phyloP scores from a whole-genome alignment of 2,113 vertebrate genomes.

The Tragelaphus scriptus region DNA sequence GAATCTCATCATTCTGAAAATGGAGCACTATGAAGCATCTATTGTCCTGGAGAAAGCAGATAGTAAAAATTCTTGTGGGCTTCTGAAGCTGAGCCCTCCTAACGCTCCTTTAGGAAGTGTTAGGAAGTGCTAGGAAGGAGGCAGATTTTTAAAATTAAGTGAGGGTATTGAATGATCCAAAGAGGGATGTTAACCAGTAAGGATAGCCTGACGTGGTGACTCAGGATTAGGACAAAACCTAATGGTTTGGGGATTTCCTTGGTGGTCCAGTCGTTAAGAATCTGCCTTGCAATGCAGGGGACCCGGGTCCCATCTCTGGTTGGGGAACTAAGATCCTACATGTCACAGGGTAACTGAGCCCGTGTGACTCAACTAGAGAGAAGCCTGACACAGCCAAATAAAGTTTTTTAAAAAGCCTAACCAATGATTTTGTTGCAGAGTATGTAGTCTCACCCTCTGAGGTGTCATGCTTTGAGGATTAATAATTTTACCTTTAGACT shows the following conservation, averaged over 20 bases:
- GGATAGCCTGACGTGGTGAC: fast-evolving
- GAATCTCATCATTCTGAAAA: not conserved
- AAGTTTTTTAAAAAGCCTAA: fast-evolving
- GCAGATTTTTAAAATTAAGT: not conserved
- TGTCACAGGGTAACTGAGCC: not conserved
- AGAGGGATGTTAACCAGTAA: not conserved
- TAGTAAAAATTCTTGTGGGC: not conserved
- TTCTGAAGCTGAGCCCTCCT: not conserved
- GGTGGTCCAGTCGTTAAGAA: not conserved
- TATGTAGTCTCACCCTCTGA: not conserved
- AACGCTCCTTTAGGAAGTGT: not conserved
- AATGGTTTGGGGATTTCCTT: not conserved
- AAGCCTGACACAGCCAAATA: not conserved
- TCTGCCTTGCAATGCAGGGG: not conserved
- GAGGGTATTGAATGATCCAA: not conserved
- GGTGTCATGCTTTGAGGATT: not conserved
- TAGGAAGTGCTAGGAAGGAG: not conserved
- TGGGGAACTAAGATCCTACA: not conserved
- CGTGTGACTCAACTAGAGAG: not conserved
- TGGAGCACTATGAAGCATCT: fast-evolving
- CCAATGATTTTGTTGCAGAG: fast-evolving
- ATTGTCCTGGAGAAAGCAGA: not conserved
- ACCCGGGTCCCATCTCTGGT: not conserved
- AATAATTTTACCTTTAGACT: not conserved
- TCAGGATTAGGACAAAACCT: not conserved